Evolutionary conservation across 2,888 invertebrate species (phyloP).

Genomic region (Drosophila conformis): DNA sequence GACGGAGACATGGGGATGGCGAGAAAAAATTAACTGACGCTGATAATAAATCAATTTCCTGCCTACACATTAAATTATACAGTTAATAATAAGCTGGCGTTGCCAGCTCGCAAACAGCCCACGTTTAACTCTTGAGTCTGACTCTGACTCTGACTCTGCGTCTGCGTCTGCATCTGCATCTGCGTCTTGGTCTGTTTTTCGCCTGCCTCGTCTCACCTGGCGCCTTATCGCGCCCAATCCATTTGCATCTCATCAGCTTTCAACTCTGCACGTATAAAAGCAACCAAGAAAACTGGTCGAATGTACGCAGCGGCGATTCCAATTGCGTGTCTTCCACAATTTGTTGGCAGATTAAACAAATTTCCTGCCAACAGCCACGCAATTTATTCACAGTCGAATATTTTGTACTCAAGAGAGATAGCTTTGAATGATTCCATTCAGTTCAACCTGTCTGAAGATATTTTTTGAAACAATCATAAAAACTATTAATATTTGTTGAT

Average conservation of each 20-base stretch:
- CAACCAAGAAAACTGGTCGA: conserved; percentile 46
- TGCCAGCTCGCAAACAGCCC: conserved; percentile 66
- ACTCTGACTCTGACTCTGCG: conserved; percentile 12
- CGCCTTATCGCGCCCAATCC: conserved; percentile 74
- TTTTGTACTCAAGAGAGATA: conserved; percentile 14
- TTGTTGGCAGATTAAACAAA: conserved; percentile 80
- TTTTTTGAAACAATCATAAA: not conserved
- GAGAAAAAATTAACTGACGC: conserved; percentile 72
- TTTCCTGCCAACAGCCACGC: conserved; percentile 80
- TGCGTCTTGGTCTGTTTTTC: conserved; percentile 9
- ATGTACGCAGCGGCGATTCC: conserved; percentile 39
- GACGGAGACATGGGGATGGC: not conserved
- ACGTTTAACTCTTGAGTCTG: conserved; percentile 61
- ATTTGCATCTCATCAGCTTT: conserved; percentile 79
- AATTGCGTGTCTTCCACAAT: conserved; percentile 78
- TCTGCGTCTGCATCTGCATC: not conserved
- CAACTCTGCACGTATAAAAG: conserved; percentile 48
- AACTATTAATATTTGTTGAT: no score
- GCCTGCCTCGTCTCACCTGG: conserved; percentile 44
- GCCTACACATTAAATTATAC: conserved; percentile 79
- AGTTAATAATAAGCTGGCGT: conserved; percentile 75
- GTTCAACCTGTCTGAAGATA: conserved; percentile 6
- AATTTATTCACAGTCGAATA: conserved; percentile 57
- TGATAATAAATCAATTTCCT: conserved; percentile 81
- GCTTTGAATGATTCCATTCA: conserved; percentile 27